Conservation (phyloP, 2,888 invertebrate genomes). For the Nomada lathburiana region DNA sequence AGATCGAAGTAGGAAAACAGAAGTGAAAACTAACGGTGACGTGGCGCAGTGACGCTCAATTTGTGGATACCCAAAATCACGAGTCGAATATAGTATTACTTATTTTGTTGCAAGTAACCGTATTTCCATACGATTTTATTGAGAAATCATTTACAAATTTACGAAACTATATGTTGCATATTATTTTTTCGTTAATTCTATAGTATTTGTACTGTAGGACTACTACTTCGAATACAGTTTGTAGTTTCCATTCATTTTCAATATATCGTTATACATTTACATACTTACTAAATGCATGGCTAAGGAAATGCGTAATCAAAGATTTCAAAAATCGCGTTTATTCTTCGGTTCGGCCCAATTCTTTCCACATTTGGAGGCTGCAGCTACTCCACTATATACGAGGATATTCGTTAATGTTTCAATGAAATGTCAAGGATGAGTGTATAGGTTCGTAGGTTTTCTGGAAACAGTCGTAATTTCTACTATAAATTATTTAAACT, state of each 20-base stretch:
- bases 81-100: not conserved
- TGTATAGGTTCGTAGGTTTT: not conserved
- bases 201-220: too few relatives aligned
- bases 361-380: not conserved
- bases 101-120: not conserved
- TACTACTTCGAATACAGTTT: not conserved
- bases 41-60: slow-evolving; percentile 78
- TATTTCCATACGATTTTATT: not conserved
- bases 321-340: not conserved
- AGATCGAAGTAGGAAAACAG: slow-evolving; percentile 59
- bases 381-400: not conserved
- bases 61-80: slow-evolving; percentile 54
- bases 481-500: not conserved
- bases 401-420: not conserved
- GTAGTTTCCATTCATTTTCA: not conserved
- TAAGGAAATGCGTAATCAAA: not conserved
- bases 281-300: not conserved
- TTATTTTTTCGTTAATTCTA: not conserved
- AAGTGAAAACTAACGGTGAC: slow-evolving; percentile 80
- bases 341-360: not conserved
- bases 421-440: slow-evolving; percentile 3
- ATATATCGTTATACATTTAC: not conserved
- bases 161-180: not conserved
- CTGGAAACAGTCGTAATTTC: not conserved
- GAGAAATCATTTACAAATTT: not conserved